Base-by-base conservation (phyloP, 2,113 vertebrate genomes). In the Ptilorrhoa leucosticta region DNA sequence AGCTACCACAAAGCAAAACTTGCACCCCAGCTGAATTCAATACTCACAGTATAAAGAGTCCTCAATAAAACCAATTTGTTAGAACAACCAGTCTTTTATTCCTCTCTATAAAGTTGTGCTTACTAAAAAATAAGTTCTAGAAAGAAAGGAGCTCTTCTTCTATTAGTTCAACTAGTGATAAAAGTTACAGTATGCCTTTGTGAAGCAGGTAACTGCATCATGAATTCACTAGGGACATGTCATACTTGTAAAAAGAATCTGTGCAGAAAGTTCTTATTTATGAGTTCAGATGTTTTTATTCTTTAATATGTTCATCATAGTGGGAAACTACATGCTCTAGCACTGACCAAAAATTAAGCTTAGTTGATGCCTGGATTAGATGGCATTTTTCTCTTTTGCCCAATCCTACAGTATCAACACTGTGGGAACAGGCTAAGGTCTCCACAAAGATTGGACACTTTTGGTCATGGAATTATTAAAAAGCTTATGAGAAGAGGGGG, bases 391-490 rank as follows among this genome's bases (percentile, higher is more conserved):
- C n/a, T 81, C 22, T 42, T 63, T 79, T 80, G 27, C n/a, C 21
- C 23, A 69, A 16, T 26, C 15, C 24, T 70, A 37, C 11, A 56
- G 15, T 51, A 81, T 26, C 19, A 70, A 37, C 13, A 54, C 13
- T 1, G 7, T 0, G 0, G 21, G 19, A 69, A 69, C 18, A 94
- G 22, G n/a, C 10, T n/a, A 61, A 2, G 4, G 10, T 66, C 15
- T 66, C 54, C 33, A 77, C 47, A 71, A 58, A 51, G 20, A 51
- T 48, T 40, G 65, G 17, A 57, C 4, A 23, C 3, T 57, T 58
- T 11, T 44, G 9, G 13, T 61, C 15, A 73, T 14, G 22, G 11
- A 76, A 77, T 77, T 69, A 44, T 31, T 65, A 23, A 63, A 68
- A 83, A 71, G 11, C 16, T 76, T 58, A 35, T 3, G 22, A 82